These are phyloP conservation scores for Ceratosolen solmsi DNA, from an alignment of 1,140 invertebrate genomes.

Conservation along the genomic window DNA sequence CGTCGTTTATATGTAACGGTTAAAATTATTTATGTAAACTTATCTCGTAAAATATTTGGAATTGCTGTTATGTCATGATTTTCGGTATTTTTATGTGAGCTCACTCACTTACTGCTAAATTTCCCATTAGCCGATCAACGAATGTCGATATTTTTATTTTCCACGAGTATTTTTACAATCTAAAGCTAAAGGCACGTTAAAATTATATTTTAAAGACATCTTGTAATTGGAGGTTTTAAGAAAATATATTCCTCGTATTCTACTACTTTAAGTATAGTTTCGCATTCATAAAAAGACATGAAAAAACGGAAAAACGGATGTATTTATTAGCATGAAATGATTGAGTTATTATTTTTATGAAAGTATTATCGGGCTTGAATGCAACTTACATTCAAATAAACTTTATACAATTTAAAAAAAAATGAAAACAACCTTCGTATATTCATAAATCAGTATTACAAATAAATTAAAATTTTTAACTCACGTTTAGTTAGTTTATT, in stretches of 20 bases:
- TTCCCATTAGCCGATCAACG: not conserved
- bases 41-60: constrained; percentile 14
- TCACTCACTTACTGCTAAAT: not conserved
- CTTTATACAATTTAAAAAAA: too few relatives aligned
- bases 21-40: constrained; percentile 37
- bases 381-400: too few relatives aligned
- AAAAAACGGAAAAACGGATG: too few relatives aligned
- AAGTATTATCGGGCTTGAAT: too few relatives aligned
- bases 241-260: not conserved
- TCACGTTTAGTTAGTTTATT: too few relatives aligned
- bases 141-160: not conserved
- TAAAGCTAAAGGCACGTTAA: not conserved
- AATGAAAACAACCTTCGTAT: too few relatives aligned
- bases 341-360: too few relatives aligned
- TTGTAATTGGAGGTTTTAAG: not conserved
- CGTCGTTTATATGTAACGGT: not conserved
- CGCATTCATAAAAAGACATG: too few relatives aligned
- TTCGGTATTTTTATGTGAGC: not conserved
- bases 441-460: too few relatives aligned
- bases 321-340: too few relatives aligned
- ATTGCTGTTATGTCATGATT: constrained; percentile 17
- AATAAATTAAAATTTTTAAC: too few relatives aligned
- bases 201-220: not conserved
- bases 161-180: not conserved
- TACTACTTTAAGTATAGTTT: too few relatives aligned